These are phyloP conservation scores for Urocyon cinereoargenteus DNA, from an alignment of 2,797 vertebrate genomes.

Conservation along the genomic window DNA sequence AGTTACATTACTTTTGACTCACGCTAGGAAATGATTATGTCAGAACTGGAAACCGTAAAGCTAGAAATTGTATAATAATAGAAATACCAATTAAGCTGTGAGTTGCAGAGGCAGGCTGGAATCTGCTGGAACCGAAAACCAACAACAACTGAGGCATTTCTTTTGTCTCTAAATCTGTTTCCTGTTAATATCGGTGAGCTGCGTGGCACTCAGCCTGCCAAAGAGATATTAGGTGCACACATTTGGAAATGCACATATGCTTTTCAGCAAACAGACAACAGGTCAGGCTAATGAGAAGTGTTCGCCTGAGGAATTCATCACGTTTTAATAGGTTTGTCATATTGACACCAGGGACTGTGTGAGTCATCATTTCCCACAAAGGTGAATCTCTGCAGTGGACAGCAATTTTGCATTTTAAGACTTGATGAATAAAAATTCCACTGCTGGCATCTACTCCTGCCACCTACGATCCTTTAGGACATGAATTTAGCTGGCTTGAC, in stretches of 20 bases:
- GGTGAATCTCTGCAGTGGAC: neutral
- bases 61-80: neutral
- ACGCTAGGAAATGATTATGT: constrained; percentile 44
- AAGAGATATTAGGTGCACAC: neutral
- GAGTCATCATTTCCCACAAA: neutral
- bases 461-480: neutral
- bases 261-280: constrained; percentile 49
- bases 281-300: neutral
- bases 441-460: too few species aligned
- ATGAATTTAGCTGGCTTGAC: neutral
- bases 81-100: constrained; percentile 55
- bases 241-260: neutral
- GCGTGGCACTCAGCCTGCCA: neutral
- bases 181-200: neutral
- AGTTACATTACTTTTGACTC: constrained; percentile 66
- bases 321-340: neutral
- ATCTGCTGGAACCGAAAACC: constrained; percentile 38
- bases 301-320: neutral
- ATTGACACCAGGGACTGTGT: neutral
- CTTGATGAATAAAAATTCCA: neutral
- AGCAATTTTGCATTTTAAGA: neutral
- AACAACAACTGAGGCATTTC: constrained; percentile 7
- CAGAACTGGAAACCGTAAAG: constrained; percentile 62
- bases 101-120: constrained; percentile 49
- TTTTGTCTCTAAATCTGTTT: constrained; percentile 2